Base-by-base conservation (phyloP, 2,888 invertebrate species). In the Clostera curtula region DNA sequence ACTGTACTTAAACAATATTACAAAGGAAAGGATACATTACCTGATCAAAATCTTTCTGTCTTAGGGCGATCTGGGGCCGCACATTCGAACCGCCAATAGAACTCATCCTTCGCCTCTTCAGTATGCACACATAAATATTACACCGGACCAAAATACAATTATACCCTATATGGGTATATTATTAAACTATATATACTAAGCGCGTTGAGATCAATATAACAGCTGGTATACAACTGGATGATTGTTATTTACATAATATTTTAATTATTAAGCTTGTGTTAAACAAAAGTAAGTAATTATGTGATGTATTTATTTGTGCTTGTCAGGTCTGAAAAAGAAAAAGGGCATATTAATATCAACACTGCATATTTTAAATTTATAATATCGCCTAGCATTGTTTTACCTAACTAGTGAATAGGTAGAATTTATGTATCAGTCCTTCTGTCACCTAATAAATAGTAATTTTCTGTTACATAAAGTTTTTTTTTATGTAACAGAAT, bases 11-110 rank as follows among this genome's bases (percentile, higher is more conserved):
- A 8, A 8, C 17, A 17, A n/a, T 17, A 3, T 7, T 6, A 7
- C 13, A 18, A 14, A 23, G 15, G 12, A 19, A 41, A 33, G 35
- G 35, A 27, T 43, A 34, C 32, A 53, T 66, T 43, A 85, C 85
- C 79, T 89, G 91, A 71, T 92, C 92, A 53, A 96, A 85, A 62
- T 93, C 93, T 52, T 92, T 92, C 56, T 90, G 90, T 60, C 90
- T 88, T 36, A 90, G 71, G 29, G 89, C 89, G 49, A 87, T 83
- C 38, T 87, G 72, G 7, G 73, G 67, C 38, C 71, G 59, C 19
- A 39, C 38, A 28, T 40, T 60, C 8, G 53, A 44, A 12, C 64
- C 61, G 41, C 63, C 63, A 27, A 60, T 55, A 1, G 65, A 65
- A 40, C 68, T 71, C 70, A 72, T 73, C 29, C 34, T 66, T 2